Conservation (phyloP, 2,888 invertebrate genomes). For the Nemoura dubitans region DNA sequence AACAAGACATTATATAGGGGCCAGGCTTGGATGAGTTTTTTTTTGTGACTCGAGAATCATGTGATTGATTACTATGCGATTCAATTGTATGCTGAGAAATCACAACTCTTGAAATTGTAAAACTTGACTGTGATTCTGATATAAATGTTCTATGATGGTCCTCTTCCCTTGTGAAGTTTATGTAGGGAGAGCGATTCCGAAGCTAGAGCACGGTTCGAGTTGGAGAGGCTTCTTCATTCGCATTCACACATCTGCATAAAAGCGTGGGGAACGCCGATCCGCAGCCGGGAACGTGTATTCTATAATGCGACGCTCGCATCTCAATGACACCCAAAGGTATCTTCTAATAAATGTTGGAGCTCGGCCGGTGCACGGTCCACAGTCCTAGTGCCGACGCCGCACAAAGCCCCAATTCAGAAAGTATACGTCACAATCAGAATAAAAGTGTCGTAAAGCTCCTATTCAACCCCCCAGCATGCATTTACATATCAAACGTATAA, state of each 20-base stretch:
- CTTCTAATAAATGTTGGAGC: background rate
- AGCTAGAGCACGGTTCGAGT: background rate
- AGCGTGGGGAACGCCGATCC: background rate
- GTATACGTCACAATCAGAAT: background rate
- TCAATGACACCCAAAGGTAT: conserved; percentile 2
- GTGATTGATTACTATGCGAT: conserved; percentile 38
- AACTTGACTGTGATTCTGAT: conserved; percentile 23
- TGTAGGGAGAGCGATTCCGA: background rate
- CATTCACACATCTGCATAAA: conserved; percentile 15
- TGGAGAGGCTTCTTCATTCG: background rate
- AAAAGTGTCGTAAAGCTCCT: background rate
- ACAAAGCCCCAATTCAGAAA: conserved; percentile 5
- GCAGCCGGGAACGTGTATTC: background rate
- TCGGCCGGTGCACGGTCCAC: background rate
- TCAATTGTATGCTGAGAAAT: conserved; percentile 25
- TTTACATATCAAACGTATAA: background rate
- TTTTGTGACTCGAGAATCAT: conserved; percentile 25
- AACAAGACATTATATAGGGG: conserved; percentile 14
- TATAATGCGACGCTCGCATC: background rate
- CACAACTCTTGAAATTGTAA: conserved; percentile 36
- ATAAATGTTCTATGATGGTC: background rate
- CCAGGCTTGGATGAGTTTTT: conserved; percentile 8
- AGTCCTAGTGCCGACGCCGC: background rate
- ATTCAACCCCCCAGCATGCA: background rate
- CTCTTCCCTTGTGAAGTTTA: background rate